Percentiles rank a stretch among this genome's conserved stretches.
Evolutionary conservation across 1,140 invertebrate species (phyloP).

Genomic region (Philopotamus ludificatus): DNA sequence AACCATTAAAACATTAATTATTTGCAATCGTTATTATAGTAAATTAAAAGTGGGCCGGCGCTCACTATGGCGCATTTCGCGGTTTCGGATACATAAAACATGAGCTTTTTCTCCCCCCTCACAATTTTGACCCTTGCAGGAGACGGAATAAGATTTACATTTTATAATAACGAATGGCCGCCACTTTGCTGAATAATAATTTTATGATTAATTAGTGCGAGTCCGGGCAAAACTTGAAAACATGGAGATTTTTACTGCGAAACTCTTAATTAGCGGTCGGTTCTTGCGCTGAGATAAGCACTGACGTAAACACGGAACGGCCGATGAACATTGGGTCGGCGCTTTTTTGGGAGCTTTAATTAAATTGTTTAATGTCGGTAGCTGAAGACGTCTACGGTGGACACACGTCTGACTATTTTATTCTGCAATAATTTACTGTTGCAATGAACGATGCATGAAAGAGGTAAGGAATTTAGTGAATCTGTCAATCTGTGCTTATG

Average conservation of each 20-base stretch:
- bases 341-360: too few relatives aligned
- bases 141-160: not conserved
- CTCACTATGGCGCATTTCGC: not conserved
- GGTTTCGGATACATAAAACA: slow-evolving; percentile 4
- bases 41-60: not conserved
- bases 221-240: not conserved
- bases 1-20: not conserved
- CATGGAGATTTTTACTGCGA: not conserved
- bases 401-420: too few relatives aligned
- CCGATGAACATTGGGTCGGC: too few relatives aligned
- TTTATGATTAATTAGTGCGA: slow-evolving; percentile 2
- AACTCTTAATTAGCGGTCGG: not conserved
- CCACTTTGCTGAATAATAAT: slow-evolving; percentile 7
- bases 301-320: too few relatives aligned
- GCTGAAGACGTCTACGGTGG: too few relatives aligned
- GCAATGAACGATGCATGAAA: too few relatives aligned
- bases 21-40: too few relatives aligned
- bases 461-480: too few relatives aligned
- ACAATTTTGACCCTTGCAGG: not conserved
- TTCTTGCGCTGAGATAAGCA: not conserved
- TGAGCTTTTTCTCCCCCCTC: not conserved
- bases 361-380: too few relatives aligned
- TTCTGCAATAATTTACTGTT: too few relatives aligned
- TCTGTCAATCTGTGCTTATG: too few relatives aligned
- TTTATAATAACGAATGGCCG: slow-evolving; percentile 8